These are phyloP conservation scores for Drosophila elegans DNA, from an alignment of 1,140 invertebrate species.

Conservation along the genomic window DNA sequence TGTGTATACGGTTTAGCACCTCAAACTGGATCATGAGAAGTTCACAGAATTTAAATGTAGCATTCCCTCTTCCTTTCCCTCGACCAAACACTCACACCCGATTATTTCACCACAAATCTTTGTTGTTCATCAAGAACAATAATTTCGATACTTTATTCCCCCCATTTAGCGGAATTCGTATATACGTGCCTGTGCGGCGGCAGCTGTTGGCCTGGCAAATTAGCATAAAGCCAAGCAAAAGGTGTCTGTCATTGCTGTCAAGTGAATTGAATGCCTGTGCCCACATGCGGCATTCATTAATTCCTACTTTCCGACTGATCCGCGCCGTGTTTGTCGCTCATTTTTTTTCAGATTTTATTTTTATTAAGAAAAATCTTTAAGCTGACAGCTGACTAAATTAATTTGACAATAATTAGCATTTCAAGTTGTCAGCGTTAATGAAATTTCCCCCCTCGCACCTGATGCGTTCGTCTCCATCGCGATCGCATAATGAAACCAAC, in stretches of 20 bases:
- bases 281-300: constrained; percentile 76
- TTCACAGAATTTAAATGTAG: constrained; percentile 37
- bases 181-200: constrained; percentile 15
- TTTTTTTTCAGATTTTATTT: constrained; percentile 57
- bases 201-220: constrained; percentile 65
- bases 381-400: constrained; percentile 85
- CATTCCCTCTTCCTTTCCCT: neutral
- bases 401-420: constrained; percentile 85
- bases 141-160: constrained; percentile 50
- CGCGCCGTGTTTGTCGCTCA: constrained; percentile 42
- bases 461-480: constrained; percentile 9
- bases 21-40: constrained; percentile 31
- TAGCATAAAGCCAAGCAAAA: constrained; percentile 67
- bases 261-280: constrained; percentile 63
- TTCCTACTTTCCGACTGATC: constrained; percentile 60
- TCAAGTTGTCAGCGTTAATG: constrained; percentile 84
- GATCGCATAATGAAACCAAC: constrained; percentile 65
- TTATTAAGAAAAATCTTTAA: constrained; percentile 74
- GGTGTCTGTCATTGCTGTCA: constrained; percentile 73
- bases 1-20: constrained; percentile 12
- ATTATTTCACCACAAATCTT: constrained; percentile 53
- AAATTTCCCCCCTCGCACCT: constrained; percentile 48
- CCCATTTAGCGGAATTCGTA: constrained; percentile 37
- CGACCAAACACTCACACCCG: constrained; percentile 20
- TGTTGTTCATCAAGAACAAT: constrained; percentile 42